phyloP scores from a whole-genome alignment of 2,888 invertebrate genomes.

The Zele albiditarsus region DNA sequence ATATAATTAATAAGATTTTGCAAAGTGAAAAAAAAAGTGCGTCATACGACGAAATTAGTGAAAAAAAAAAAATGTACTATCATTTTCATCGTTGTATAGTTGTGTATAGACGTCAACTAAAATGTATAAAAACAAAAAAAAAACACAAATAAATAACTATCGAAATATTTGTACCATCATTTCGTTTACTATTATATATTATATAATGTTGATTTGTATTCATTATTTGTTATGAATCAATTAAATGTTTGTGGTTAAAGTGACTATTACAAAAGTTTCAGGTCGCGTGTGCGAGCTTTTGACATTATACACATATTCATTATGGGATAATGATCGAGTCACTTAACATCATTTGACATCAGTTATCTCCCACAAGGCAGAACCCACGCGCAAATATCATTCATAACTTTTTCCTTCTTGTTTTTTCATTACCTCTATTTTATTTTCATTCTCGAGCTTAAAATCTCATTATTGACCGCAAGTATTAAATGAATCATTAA shows the following conservation, averaged over 20 bases:
- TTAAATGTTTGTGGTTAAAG: conserved; percentile 33
- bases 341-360: conserved; percentile 56
- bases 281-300: conserved; percentile 51
- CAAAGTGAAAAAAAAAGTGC: conserved; percentile 18
- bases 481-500: not conserved
- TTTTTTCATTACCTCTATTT: conserved; percentile 16
- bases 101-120: conserved; percentile 71
- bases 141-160: conserved; percentile 63
- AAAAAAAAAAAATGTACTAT: conserved; percentile 49
- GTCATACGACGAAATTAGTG: conserved; percentile 18
- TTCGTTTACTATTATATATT: conserved; percentile 17
- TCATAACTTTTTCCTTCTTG: conserved; percentile 32
- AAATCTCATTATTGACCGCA: not conserved
- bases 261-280: conserved; percentile 44
- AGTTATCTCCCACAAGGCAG: conserved; percentile 50
- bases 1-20: conserved; percentile 8
- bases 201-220: not conserved
- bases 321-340: conserved; percentile 54
- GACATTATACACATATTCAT: conserved; percentile 50
- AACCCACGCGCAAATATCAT: conserved; percentile 24
- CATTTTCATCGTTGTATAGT: conserved; percentile 72
- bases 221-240: conserved; percentile 41
- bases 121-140: conserved; percentile 62
- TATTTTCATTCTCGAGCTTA: conserved; percentile 23
- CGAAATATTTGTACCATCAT: conserved; percentile 50